Conservation (phyloP, 1,140 invertebrate species). For the Artemia franciscana region DNA sequence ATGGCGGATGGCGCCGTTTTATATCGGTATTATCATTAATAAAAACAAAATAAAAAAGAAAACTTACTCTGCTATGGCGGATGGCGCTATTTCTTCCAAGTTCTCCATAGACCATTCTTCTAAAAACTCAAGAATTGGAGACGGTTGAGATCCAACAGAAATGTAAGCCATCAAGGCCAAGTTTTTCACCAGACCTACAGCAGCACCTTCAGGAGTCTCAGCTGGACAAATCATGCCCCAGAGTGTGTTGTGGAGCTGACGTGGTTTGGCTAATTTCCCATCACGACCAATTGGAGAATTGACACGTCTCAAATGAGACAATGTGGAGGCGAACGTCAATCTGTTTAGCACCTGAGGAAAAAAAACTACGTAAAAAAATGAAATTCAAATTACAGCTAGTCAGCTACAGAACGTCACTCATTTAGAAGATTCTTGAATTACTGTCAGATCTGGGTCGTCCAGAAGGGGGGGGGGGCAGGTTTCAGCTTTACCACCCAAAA, state of each 20-base stretch:
- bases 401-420: too few relatives aligned
- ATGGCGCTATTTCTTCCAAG: slow-evolving; percentile 88
- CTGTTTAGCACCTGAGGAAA: slow-evolving; percentile 54
- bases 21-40: too few relatives aligned
- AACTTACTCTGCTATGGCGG: slow-evolving; percentile 64
- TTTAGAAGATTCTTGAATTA: too few relatives aligned
- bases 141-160: slow-evolving; percentile 91
- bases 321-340: slow-evolving; percentile 87
- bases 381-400: too few relatives aligned
- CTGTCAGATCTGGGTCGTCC: too few relatives aligned
- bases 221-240: slow-evolving; percentile 99
- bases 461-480: too few relatives aligned
- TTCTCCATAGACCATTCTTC: slow-evolving; percentile 99
- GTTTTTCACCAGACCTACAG: slow-evolving; percentile 86
- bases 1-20: too few relatives aligned
- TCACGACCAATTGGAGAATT: slow-evolving; percentile 97
- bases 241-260: slow-evolving; percentile 90
- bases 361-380: not conserved
- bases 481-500: too few relatives aligned
- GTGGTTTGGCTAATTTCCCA: slow-evolving; percentile 90
- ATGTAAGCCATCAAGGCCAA: slow-evolving; percentile 97
- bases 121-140: slow-evolving; percentile 96
- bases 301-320: slow-evolving; percentile 86
- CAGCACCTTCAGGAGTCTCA: slow-evolving; percentile 89
- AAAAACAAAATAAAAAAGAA: too few relatives aligned